Conservation (phyloP, 2,797 vertebrate species). For the Chelmon rostratus region DNA sequence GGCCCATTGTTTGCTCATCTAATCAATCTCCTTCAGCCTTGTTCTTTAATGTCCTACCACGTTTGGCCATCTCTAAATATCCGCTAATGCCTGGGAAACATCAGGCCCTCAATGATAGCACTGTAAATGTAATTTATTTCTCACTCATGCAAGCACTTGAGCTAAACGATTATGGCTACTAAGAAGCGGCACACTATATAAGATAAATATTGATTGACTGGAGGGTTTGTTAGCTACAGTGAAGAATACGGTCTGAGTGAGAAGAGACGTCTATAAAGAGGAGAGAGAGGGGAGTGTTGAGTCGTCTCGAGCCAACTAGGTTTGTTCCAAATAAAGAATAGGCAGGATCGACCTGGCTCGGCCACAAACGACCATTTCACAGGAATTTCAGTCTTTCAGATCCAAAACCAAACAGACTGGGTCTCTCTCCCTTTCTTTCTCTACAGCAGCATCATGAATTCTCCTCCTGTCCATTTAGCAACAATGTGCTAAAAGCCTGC, state of each 20-base stretch:
- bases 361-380: conserved; percentile 66
- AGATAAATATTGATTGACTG: conserved; percentile 86
- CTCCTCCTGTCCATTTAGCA: conserved; percentile 28
- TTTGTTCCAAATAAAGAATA: conserved; percentile 73
- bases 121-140: conserved; percentile 86
- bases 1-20: conserved; percentile 81
- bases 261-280: conserved; percentile 60
- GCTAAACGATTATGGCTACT: conserved; percentile 82
- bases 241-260: conserved; percentile 65
- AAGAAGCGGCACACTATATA: conserved; percentile 78
- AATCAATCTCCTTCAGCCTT: conserved; percentile 83
- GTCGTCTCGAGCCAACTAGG: conserved; percentile 56
- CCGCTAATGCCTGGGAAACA: conserved; percentile 83
- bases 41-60: conserved; percentile 84
- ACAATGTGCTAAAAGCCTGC: conserved; percentile 25
- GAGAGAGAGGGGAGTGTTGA: conserved; percentile 41
- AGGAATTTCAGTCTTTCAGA: conserved; percentile 58
- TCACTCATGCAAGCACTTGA: conserved; percentile 85
- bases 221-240: conserved; percentile 80
- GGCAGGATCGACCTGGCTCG: conserved; percentile 47
- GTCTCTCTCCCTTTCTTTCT: conserved; percentile 13
- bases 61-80: conserved; percentile 83
- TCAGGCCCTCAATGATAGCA: conserved; percentile 81
- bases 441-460: not conserved
- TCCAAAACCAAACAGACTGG: conserved; percentile 52